Evolutionary conservation across 2,888 invertebrate genomes (phyloP), one percentile per base, ranked within the genome.

Genomic region (Agrotis clavis): DNA sequence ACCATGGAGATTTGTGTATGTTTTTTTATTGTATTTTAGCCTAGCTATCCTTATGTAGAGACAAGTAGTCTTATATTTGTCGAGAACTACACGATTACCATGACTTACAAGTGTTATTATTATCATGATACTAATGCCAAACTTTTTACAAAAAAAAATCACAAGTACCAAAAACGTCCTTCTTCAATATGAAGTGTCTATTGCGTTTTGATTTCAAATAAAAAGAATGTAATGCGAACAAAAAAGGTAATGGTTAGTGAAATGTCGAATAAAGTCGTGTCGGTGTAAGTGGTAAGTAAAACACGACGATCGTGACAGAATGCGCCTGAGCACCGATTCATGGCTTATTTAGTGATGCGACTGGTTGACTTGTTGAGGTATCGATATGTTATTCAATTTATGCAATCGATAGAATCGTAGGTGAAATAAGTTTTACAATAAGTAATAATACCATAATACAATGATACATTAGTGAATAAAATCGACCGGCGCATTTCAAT

Each of bases 221-320:
- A 68, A 74, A 57, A 4, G 18, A 68, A 61, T 67, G 48, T 62
- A 25, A 54, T 21, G 30, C 14, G 45, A 62, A 74, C 65, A 79
- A 82, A 82, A 75, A 69, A 69, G 50, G 81, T 53, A 81, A 84
- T 84, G 79, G 74, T 78, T 67, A 76, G 61, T 75, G 63, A 82
- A 83, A 79, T 67, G 65, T 68, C 57, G 61, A 69, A 80, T 80
- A 71, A 59, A 79, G 81, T 79, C 74, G 71, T 76, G 75, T 73
- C 53, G 67, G 67, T 72, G 76, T 87, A 79, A 77, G 81, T 85
- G 83, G 87, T 87, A 81, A 77, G 76, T 83, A 81, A 77, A 80
- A 80, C 79, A 80, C 84, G 81, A 78, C 86, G 88, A 88, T 92
- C 94, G 94, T 94, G 94, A 93, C 85, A 92, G 88, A 92, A 94